Evolutionary conservation across 2,113 vertebrate genomes (phyloP).

Genomic region (Scophthalmus maximus): DNA sequence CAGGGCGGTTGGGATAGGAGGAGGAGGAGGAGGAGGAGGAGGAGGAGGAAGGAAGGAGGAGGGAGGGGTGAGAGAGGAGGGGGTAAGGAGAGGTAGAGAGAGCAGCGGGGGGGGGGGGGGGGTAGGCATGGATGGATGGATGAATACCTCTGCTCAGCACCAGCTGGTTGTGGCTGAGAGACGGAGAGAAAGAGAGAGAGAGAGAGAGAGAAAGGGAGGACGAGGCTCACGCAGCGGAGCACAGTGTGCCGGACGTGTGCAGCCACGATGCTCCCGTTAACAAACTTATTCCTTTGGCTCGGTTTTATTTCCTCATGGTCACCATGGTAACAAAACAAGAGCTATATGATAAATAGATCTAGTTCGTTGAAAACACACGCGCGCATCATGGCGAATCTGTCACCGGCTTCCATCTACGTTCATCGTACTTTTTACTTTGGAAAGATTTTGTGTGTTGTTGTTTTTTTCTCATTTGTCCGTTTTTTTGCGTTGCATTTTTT

Average conservation of each 20-base stretch:
- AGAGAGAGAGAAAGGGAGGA: constrained; percentile 36
- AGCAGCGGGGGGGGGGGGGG: constrained; percentile 55
- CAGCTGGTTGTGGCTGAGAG: constrained; percentile 60
- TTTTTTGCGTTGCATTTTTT: no score
- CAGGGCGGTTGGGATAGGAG: not conserved
- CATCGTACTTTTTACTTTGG: no score
- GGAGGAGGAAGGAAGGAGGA: constrained; percentile 29
- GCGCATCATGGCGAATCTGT: no score
- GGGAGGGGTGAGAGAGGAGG: not conserved
- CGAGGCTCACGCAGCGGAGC: constrained; percentile 13
- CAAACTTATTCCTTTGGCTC: constrained; percentile 45
- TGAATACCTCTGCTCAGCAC: constrained; percentile 71
- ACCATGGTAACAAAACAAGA: no score
- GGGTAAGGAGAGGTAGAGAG: constrained; percentile 26
- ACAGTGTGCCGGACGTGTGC: constrained; percentile 11
- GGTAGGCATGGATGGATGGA: constrained; percentile 45
- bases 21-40: not conserved
- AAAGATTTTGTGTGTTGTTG: no score
- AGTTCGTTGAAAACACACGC: no score
- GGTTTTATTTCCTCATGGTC: not conserved
- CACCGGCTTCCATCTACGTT: no score
- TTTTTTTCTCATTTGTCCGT: no score
- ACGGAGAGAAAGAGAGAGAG: constrained; percentile 21
- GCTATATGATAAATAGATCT: no score
- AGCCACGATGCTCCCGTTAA: constrained; percentile 52